Evolutionary conservation across 2,113 vertebrate species (phyloP).

Genomic region (Myotis brandtii): DNA sequence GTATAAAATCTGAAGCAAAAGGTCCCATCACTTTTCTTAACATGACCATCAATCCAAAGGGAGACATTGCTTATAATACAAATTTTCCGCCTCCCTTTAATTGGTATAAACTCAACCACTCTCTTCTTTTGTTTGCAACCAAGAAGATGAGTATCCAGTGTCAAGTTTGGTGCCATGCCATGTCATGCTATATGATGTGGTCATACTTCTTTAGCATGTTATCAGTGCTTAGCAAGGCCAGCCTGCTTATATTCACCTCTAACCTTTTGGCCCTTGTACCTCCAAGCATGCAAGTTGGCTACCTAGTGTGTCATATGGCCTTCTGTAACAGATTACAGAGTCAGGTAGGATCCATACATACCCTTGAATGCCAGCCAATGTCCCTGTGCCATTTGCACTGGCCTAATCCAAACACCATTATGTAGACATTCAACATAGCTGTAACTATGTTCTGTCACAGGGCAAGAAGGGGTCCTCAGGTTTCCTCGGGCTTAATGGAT

Average conservation of each 20-base stretch:
- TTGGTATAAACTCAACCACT: constrained; percentile 29
- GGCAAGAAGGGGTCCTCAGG: constrained; percentile 88
- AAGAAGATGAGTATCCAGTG: neutral
- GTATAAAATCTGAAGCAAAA: constrained; percentile 24
- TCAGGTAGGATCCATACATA: neutral
- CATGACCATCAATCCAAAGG: neutral
- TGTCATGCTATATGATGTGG: neutral
- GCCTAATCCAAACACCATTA: neutral
- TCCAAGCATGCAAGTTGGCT: constrained; percentile 12
- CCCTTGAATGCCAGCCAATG: neutral
- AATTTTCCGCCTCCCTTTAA: neutral
- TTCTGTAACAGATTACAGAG: constrained; percentile 17
- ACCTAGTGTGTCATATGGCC: neutral
- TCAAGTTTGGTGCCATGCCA: neutral
- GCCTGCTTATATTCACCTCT: neutral
- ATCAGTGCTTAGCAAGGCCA: neutral
- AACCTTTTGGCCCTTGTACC: neutral
- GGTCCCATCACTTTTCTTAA: constrained; percentile 8
- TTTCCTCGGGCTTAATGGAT: constrained; percentile 85
- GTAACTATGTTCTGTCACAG: constrained; percentile 69
- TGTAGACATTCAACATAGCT: neutral
- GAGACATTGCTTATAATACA: neutral
- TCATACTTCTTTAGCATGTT: neutral
- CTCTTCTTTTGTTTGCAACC: constrained; percentile 18
- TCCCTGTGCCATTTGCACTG: neutral